These are phyloP conservation scores for Aporrectodea caliginosa DNA, from an alignment of 1,140 invertebrate genomes.

Conservation along the genomic window DNA sequence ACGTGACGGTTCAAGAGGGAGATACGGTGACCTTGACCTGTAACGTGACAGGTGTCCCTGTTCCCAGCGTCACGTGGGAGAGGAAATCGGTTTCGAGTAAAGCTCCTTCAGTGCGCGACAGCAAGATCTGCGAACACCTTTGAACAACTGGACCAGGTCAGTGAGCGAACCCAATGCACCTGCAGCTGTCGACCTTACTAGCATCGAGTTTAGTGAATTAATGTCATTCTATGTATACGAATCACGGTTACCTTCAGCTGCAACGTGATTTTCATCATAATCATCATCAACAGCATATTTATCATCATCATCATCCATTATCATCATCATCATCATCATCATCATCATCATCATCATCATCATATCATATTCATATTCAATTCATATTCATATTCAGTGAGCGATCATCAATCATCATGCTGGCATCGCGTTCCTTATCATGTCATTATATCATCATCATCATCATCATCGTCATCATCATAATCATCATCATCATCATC, in stretches of 20 bases:
- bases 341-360: slow-evolving; percentile 3
- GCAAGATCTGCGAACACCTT: background rate
- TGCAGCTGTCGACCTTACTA: no score
- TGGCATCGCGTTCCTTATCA: no score
- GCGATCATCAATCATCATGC: no score
- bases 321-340: background rate
- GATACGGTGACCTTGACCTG: slow-evolving; percentile 46
- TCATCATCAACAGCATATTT: background rate
- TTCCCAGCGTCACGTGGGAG: slow-evolving; percentile 46
- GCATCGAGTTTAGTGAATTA: no score
- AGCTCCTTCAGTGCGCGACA: background rate
- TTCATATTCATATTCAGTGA: no score
- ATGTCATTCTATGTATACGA: background rate
- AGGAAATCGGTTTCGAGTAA: slow-evolving; percentile 26
- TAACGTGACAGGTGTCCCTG: slow-evolving; percentile 47
- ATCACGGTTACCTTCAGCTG: no score
- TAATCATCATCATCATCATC: slow-evolving; percentile 2
- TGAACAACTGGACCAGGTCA: background rate
- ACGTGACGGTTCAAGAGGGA: slow-evolving; percentile 38
- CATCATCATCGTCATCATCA: slow-evolving; percentile 10
- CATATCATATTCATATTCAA: no score
- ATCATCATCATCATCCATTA: background rate
- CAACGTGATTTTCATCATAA: background rate
- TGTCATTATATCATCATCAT: no score
- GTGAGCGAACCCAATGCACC: slow-evolving; percentile 39